Percentiles rank a stretch among this genome's conserved stretches.
Evolutionary conservation across 2,113 vertebrate genomes (phyloP).

Genomic region (Seriola aureovittata): DNA sequence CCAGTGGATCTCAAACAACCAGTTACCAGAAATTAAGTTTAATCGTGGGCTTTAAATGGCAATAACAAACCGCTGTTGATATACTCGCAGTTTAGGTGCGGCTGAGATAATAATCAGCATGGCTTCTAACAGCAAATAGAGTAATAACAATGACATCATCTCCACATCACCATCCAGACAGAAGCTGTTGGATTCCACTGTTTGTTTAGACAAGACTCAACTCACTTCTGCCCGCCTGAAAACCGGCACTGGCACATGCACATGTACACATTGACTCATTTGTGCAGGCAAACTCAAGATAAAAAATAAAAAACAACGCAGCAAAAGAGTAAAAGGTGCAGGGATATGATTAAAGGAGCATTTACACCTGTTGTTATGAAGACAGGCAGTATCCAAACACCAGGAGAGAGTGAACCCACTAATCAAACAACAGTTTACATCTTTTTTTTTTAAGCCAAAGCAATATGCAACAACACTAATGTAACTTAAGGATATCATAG

Average conservation of each 20-base stretch:
- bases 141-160: conserved; percentile 61
- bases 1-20: background rate
- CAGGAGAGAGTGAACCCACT: background rate
- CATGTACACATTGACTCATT: conserved; percentile 12
- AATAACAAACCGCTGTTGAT: conserved; percentile 21
- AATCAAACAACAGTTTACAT: conserved; percentile 25
- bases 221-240: conserved; percentile 38
- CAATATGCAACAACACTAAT: conserved; percentile 23
- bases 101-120: conserved; percentile 28
- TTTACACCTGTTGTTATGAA: conserved; percentile 30
- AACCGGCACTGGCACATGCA: conserved; percentile 35
- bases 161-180: conserved; percentile 51
- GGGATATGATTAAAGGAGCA: conserved; percentile 15
- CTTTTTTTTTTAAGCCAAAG: background rate
- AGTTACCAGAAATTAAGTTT: background rate
- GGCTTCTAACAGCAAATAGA: conserved; percentile 41
- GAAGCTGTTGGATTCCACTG: conserved; percentile 44
- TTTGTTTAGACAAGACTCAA: conserved; percentile 65
- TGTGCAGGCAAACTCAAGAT: conserved; percentile 2
- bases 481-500: background rate
- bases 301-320: conserved; percentile 27
- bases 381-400: conserved; percentile 22
- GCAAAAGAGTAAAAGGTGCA: background rate
- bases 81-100: background rate
- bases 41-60: background rate